Percentiles rank a stretch among this genome's conserved stretches.
Conservation (phyloP, 2,797 vertebrate species). For the Amblyraja radiata region DNA sequence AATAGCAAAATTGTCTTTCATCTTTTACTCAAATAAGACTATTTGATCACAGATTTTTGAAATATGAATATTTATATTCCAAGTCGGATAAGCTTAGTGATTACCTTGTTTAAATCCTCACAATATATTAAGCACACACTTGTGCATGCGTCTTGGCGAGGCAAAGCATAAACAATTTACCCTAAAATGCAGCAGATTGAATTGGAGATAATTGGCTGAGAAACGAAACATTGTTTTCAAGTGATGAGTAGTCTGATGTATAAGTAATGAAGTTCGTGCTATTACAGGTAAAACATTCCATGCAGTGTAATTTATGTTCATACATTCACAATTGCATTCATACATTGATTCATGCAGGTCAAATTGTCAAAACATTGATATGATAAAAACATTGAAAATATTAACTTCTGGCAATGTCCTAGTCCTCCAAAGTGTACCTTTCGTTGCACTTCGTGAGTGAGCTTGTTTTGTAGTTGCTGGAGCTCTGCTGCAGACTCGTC, state of each 20-base stretch:
- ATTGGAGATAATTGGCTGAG: slow-evolving; percentile 27
- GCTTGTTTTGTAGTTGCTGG: slow-evolving; percentile 81
- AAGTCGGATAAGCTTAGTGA: background rate
- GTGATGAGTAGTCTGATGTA: background rate
- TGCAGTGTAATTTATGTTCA: slow-evolving; percentile 1
- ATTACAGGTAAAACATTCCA: slow-evolving; percentile 33
- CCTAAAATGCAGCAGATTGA: background rate
- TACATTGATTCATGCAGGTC: slow-evolving; percentile 49
- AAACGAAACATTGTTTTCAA: background rate
- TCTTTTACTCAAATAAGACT: background rate
- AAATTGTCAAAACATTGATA: slow-evolving; percentile 49
- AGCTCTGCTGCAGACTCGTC: slow-evolving; percentile 74
- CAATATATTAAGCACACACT: background rate
- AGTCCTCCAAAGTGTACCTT: slow-evolving; percentile 70
- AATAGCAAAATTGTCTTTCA: background rate
- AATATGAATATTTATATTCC: background rate
- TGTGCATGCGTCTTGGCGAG: background rate
- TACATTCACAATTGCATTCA: slow-evolving; percentile 33
- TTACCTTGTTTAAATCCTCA: background rate
- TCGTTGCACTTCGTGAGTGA: slow-evolving; percentile 83
- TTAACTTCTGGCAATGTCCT: background rate
- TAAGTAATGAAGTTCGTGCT: slow-evolving; percentile 17
- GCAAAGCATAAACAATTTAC: background rate
- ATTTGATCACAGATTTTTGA: background rate
- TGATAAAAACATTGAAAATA: slow-evolving; percentile 36